Base-by-base conservation (phyloP, 2,113 vertebrate species). In the Rhinopomastus cyanomelas region DNA sequence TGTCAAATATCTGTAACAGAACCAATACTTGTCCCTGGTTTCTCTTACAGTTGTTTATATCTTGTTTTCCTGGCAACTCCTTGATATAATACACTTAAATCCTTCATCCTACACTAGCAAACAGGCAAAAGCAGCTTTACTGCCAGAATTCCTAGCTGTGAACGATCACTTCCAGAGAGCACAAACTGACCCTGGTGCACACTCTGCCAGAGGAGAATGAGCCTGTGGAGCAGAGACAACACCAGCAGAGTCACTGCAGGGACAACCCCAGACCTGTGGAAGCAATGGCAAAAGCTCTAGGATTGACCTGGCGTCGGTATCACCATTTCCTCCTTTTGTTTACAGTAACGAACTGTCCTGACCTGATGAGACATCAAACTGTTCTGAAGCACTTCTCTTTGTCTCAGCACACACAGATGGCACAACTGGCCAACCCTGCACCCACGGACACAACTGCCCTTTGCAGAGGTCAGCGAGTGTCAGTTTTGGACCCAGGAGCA, bases 321-420 rank as follows among this genome's bases (percentile, higher is more conserved):
- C 5, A 21, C 3, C 7, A 29, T 4, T 4, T 29, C 49, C 51
- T 68, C 49, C 37, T 25, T 44, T 21, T 29, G 13, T 21, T 53
- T 20, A 19, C 39, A 55, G 44, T 10, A 16, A 32, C 29, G 29
- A 27, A 57, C n/a, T 11, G 20, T 36, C 36, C 42, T 10, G 25
- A 20, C n/a, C 78, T 2, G 2, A 19, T 5, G 17, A 69, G 36
- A 49, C 32, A 34, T 19, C 29, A 5, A 9, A 6, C 14, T 5
- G 9, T 10, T 32, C 2, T 8, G 60, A 32, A 83, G 55, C 30
- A 6, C 22, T 29, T 21, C 34, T n/a, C 27, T 20, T 3, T 4
- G 20, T 30, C 42, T 51, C 52, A 15, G 64, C 46, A 21, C 1
- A 2, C 9, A 18, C 15, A 2, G 48, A 62, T 3, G 6, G 0